Evolutionary conservation across 2,888 invertebrate genomes (phyloP), one percentile per base, ranked within the genome.

Genomic region (Bedellia somnulentella): DNA sequence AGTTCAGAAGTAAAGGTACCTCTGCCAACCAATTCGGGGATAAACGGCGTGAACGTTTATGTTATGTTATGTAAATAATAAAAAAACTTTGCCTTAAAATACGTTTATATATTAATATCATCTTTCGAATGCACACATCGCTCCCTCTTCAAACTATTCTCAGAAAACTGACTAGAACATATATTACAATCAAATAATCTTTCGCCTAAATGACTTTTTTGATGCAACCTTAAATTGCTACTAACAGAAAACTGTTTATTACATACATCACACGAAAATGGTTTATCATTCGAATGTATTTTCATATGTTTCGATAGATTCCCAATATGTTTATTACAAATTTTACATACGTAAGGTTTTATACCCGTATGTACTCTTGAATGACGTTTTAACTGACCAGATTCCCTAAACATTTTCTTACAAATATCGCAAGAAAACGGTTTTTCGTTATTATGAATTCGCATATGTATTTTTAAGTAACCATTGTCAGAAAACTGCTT

Each of bases 401-500:
- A 58, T 21, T 73, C 73, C 0, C 67, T 41, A 16, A 73, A 73
- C 5, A 55, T 46, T 0, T 66, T 47, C 11, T 70, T 62, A 22
- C 73, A 73, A 0, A 68, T 30, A 0, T 68, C 61, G 30, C 73
- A 73, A 1, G 33, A 36, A 17, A 52, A 71, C 0, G 73, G 73
- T 9, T 64, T 66, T 12, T 66, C 68, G 0, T 67, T 67, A 0
- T 63, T 67, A 34, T 73, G 73, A 0, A 70, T 54, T 0, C 71
- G 38, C 66, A 70, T 64, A 33, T 73, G 73, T 1, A 68, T 68
- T 35, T 67, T 73, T 9, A 73, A 43, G 30, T 73, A 70, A 0
- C 70, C 68, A n/a, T 66, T 71, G 25, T 71, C 68, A 0, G 73
- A 61, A 24, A 73, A 73, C 0, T 61, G 52, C 38, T 71, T 71